Evolutionary conservation across 2,113 vertebrate species (phyloP).

Genomic region (Philantomba maxwellii): DNA sequence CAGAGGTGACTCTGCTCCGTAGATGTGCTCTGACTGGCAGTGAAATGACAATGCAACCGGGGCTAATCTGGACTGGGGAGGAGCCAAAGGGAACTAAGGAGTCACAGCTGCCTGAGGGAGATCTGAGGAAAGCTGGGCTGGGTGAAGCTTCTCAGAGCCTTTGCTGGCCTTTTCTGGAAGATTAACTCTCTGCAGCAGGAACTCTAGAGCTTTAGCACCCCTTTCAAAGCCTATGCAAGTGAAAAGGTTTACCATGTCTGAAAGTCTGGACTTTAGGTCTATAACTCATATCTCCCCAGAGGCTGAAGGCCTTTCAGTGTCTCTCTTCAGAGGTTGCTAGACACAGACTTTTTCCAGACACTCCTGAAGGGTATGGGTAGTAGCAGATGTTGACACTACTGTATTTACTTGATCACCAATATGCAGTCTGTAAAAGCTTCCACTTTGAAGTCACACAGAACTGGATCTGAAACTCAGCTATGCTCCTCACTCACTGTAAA

Average conservation of each 20-base stretch:
- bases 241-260: not conserved
- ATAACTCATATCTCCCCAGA: not conserved
- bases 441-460: not conserved
- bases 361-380: not conserved
- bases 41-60: not conserved
- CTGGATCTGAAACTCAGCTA: not conserved
- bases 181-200: not conserved
- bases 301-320: not conserved
- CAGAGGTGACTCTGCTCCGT: slow-evolving; percentile 44
- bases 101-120: not conserved
- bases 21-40: not conserved
- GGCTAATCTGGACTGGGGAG: not conserved
- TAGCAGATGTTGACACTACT: not conserved
- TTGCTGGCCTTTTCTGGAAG: not conserved
- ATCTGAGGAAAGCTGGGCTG: not conserved
- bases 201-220: not conserved
- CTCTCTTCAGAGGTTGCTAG: not conserved
- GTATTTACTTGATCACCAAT: not conserved
- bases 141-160: not conserved
- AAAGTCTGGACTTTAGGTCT: not conserved
- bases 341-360: not conserved
- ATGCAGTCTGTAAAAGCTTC: not conserved
- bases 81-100: too few relatives aligned
- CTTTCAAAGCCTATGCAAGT: not conserved
- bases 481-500: not conserved